Evolutionary conservation across 2,888 invertebrate species (phyloP).

Genomic region (Acholoe squamosa): DNA sequence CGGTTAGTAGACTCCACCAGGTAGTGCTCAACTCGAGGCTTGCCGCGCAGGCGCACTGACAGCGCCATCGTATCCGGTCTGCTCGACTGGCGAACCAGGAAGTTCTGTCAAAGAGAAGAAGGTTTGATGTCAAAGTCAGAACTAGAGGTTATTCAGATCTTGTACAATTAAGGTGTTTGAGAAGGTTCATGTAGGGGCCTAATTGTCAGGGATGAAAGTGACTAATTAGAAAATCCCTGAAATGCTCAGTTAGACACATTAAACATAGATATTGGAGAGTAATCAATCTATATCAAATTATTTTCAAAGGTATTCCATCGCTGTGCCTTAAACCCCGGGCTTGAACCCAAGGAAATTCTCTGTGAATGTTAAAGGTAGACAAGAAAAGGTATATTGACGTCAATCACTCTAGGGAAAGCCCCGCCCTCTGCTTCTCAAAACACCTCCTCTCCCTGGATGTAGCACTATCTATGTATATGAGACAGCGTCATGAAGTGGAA

Average conservation of each 20-base stretch:
- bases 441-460: not conserved
- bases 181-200: too few relatives aligned
- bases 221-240: too few relatives aligned
- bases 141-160: not conserved
- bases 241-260: too few relatives aligned
- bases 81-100: slow-evolving; percentile 96
- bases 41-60: slow-evolving; percentile 93
- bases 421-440: not conserved
- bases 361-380: too few relatives aligned
- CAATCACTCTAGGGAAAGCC: not conserved
- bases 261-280: too few relatives aligned
- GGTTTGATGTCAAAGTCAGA: not conserved
- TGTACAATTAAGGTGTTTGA: too few relatives aligned
- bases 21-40: slow-evolving; percentile 97
- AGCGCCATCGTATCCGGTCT: slow-evolving; percentile 97
- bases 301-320: too few relatives aligned
- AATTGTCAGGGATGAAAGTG: too few relatives aligned
- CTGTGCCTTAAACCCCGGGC: too few relatives aligned
- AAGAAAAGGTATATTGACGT: not conserved
- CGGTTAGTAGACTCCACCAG: slow-evolving; percentile 91
- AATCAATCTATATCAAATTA: too few relatives aligned
- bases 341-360: too few relatives aligned
- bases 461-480: not conserved
- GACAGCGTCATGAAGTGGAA: not conserved
- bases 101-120: slow-evolving; percentile 86